Evolutionary conservation across 2,797 vertebrate genomes (phyloP).

Genomic region (Malacoraja senta): DNA sequence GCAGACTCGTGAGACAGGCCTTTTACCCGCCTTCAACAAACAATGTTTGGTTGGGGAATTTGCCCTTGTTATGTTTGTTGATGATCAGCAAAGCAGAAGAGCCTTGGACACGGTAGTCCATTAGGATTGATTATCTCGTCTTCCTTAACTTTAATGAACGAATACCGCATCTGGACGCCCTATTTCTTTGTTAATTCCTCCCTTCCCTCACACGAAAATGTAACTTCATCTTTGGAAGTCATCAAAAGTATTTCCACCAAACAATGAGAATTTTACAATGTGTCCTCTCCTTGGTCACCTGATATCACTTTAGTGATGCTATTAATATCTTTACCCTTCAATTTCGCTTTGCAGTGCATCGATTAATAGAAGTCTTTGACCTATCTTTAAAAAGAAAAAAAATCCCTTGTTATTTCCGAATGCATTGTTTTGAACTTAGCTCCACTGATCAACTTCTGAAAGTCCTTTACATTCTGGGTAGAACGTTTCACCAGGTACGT

Average conservation of each 20-base stretch:
- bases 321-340: background rate
- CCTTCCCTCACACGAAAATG: background rate
- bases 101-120: background rate
- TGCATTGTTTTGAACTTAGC: background rate
- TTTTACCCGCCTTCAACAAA: too few species aligned
- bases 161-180: background rate
- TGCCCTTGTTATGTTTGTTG: too few species aligned
- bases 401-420: background rate
- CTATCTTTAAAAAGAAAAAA: background rate
- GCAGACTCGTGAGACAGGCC: too few species aligned
- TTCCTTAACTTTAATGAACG: background rate
- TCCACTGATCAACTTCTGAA: background rate
- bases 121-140: background rate
- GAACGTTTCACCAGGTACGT: background rate
- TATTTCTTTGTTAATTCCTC: slow-evolving; percentile 3
- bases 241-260: background rate
- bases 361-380: background rate
- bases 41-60: too few species aligned
- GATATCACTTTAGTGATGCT: background rate
- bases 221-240: background rate
- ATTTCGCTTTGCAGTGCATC: too few species aligned
- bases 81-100: too few species aligned
- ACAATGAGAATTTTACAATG: background rate
- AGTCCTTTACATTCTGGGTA: background rate
- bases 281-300: background rate